Evolutionary conservation across 2,888 invertebrate species (phyloP).

Genomic region (Chloroclystis v-ata): DNA sequence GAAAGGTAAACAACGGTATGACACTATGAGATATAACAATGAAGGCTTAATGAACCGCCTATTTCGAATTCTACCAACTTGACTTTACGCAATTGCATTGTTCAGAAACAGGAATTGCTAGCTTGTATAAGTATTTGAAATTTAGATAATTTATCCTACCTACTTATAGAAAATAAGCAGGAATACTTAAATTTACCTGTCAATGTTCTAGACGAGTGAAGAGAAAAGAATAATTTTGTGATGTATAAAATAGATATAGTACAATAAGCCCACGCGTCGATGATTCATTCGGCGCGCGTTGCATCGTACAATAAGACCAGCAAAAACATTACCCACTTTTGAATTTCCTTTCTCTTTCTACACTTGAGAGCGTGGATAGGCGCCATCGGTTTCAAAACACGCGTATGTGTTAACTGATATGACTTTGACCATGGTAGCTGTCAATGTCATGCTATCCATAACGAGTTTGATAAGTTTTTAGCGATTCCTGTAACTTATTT

Average conservation of each 20-base stretch:
- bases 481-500: neutral
- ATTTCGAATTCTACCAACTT: constrained; percentile 46
- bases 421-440: constrained; percentile 44
- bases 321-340: constrained; percentile 79
- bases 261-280: constrained; percentile 73
- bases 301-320: constrained; percentile 53
- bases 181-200: constrained; percentile 6
- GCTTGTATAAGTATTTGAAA: constrained; percentile 35
- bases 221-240: no score
- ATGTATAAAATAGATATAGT: no score
- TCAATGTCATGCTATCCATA: constrained; percentile 36
- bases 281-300: constrained; percentile 65
- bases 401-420: constrained; percentile 37
- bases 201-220: no score
- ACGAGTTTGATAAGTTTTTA: constrained; percentile 20
- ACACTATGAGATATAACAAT: constrained; percentile 56
- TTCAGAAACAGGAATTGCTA: constrained; percentile 38
- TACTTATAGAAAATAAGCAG: no score
- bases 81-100: constrained; percentile 46
- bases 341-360: constrained; percentile 78
- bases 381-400: constrained; percentile 54
- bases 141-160: constrained; percentile 31
- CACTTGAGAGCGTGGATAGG: constrained; percentile 59
- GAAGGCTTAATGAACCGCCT: constrained; percentile 60
- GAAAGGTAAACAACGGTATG: constrained; percentile 57